Evolutionary conservation across 2,888 invertebrate species (phyloP).

Genomic region (Odontocerum albicorne): DNA sequence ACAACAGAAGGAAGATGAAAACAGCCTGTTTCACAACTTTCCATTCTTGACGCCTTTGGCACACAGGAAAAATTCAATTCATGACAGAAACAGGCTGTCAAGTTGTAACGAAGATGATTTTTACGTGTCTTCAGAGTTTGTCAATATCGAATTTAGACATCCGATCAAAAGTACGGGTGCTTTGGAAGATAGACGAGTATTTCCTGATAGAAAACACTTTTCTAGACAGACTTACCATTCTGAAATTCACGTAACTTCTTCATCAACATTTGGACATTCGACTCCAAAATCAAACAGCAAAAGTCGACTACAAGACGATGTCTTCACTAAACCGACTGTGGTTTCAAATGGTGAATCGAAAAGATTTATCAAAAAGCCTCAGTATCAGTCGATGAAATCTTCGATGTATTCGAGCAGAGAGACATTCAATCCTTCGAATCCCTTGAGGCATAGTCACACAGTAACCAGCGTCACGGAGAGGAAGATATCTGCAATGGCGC

Average conservation of each 20-base stretch:
- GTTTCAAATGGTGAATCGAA: conserved; percentile 2
- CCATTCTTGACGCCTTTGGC: conserved; percentile 62
- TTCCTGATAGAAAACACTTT: conserved; percentile 18
- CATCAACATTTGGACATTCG: conserved; percentile 40
- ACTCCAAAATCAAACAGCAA: conserved; percentile 42
- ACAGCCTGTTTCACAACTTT: conserved; percentile 58
- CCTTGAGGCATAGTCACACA: conserved; percentile 49
- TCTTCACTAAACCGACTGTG: conserved; percentile 8
- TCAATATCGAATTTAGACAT: conserved; percentile 40
- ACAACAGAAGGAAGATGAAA: conserved; percentile 41
- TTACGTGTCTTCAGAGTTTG: conserved; percentile 50
- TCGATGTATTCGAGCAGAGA: conserved; percentile 29
- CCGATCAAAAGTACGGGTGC: conserved; percentile 35
- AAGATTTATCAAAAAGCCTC: conserved; percentile 2
- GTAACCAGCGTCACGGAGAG: conserved; percentile 45
- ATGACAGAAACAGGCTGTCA: conserved; percentile 46
- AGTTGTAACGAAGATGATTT: conserved; percentile 55
- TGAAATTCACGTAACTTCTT: background rate
- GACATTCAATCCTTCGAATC: conserved; percentile 34
- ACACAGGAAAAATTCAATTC: conserved; percentile 53
- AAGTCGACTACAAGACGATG: background rate
- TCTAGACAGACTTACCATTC: conserved; percentile 5
- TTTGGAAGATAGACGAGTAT: conserved; percentile 40
- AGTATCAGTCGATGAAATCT: conserved; percentile 30
- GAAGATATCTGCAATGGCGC: conserved; percentile 31